Conservation (phyloP, 2,797 vertebrate genomes). For the Lophura swinhoii region DNA sequence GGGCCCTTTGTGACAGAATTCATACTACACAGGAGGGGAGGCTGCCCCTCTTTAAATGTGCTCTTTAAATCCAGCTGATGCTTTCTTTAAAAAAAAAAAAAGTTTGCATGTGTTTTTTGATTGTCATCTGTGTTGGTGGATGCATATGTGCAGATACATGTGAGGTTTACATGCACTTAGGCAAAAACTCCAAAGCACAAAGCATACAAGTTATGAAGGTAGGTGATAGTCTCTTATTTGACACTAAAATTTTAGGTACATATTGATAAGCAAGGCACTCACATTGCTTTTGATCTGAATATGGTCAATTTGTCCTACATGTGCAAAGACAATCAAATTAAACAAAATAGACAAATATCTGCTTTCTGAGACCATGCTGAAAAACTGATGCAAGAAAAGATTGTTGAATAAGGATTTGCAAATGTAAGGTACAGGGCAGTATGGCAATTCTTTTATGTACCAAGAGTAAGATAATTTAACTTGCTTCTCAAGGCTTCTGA, state of each 20-base stretch:
- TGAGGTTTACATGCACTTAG: not conserved
- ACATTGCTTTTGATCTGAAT: not conserved
- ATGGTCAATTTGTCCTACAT: not conserved
- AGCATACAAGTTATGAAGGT: not conserved
- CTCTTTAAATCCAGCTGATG: not conserved
- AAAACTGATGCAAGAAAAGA: not conserved
- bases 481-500: not conserved
- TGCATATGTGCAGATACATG: not conserved
- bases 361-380: not conserved
- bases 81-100: slow-evolving; percentile 10
- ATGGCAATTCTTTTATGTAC: not conserved
- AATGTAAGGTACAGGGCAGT: not conserved
- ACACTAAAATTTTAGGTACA: not conserved
- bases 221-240: not conserved
- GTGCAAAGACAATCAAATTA: not conserved
- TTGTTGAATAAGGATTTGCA: slow-evolving; percentile 16
- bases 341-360: not conserved
- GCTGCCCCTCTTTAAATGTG: not conserved
- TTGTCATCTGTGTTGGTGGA: not conserved
- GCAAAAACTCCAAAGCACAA: not conserved
- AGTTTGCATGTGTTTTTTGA: not conserved
- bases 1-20: not conserved
- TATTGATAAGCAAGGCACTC: not conserved
- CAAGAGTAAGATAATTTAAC: not conserved
- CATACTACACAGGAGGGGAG: not conserved